These are phyloP conservation scores for Gila orcuttii DNA, from an alignment of 2,113 vertebrate species.

Conservation along the genomic window DNA sequence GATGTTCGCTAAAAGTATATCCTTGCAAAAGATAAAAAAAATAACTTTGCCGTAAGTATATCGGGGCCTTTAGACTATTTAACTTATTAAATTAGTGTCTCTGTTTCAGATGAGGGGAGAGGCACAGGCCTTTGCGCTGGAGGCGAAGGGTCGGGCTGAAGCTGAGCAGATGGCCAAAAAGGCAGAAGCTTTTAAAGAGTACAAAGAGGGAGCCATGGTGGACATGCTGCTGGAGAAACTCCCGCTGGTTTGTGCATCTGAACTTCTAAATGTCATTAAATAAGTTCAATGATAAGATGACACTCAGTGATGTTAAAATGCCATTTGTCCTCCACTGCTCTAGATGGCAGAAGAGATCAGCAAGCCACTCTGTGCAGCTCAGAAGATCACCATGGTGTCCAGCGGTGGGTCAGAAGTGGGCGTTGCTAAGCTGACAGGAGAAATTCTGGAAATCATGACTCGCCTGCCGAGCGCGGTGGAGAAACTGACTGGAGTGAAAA, in stretches of 20 bases:
- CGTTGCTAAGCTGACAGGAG: slow-evolving; percentile 85
- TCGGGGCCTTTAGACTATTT: neutral
- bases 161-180: slow-evolving; percentile 92
- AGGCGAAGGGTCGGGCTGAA: slow-evolving; percentile 85
- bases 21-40: no score
- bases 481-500: slow-evolving; percentile 86
- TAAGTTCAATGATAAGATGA: neutral
- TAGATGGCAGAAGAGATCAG: slow-evolving; percentile 91
- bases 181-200: slow-evolving; percentile 88
- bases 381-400: slow-evolving; percentile 89
- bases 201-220: slow-evolving; percentile 89
- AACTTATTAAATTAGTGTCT: neutral
- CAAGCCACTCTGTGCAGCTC: slow-evolving; percentile 76
- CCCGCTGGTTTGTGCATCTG: slow-evolving; percentile 78
- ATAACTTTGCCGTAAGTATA: no score
- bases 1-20: no score
- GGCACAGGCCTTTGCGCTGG: slow-evolving; percentile 85
- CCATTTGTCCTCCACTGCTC: neutral
- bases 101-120: slow-evolving; percentile 83
- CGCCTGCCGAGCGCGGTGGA: slow-evolving; percentile 80
- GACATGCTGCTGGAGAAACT: slow-evolving; percentile 92
- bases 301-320: neutral
- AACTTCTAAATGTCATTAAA: neutral
- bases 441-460: slow-evolving; percentile 88
- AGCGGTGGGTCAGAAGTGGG: slow-evolving; percentile 84